Conservation (phyloP, 92 coral and sea anemone genomes). For the Parazoanthus darwini region DNA sequence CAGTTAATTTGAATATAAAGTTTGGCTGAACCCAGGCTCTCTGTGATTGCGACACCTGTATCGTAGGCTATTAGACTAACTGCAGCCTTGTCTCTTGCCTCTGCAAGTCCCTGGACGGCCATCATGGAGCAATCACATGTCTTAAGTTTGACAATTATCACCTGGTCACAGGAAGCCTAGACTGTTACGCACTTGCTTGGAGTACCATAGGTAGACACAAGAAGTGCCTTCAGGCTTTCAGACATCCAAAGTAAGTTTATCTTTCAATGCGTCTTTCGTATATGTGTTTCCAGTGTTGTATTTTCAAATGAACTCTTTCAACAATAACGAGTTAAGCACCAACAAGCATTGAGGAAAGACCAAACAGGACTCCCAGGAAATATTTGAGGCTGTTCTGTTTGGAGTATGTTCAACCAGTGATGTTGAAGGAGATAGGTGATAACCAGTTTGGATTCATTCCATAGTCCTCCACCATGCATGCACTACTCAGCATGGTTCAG, state of each 20-base stretch:
- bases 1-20: too few species aligned
- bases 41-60: too few species aligned
- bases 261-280: neutral
- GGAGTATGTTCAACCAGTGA: too few species aligned
- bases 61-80: too few species aligned
- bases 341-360: neutral
- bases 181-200: constrained; percentile 98
- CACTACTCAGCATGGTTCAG: too few species aligned
- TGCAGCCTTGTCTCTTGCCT: neutral
- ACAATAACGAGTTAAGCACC: neutral
- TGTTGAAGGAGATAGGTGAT: too few species aligned
- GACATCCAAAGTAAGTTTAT: constrained; percentile 86
- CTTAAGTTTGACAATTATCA: constrained; percentile 84
- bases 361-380: neutral
- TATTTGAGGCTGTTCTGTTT: neutral
- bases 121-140: constrained; percentile 95
- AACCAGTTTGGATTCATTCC: too few species aligned
- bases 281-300: neutral
- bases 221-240: constrained; percentile 95
- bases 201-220: constrained; percentile 85
- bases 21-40: too few species aligned
- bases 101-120: constrained; percentile 89
- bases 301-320: too few species aligned
- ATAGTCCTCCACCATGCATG: too few species aligned
- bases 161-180: constrained; percentile 87